Base-by-base conservation (phyloP, 2,113 vertebrate genomes). In the Megaleporinus macrocephalus region DNA sequence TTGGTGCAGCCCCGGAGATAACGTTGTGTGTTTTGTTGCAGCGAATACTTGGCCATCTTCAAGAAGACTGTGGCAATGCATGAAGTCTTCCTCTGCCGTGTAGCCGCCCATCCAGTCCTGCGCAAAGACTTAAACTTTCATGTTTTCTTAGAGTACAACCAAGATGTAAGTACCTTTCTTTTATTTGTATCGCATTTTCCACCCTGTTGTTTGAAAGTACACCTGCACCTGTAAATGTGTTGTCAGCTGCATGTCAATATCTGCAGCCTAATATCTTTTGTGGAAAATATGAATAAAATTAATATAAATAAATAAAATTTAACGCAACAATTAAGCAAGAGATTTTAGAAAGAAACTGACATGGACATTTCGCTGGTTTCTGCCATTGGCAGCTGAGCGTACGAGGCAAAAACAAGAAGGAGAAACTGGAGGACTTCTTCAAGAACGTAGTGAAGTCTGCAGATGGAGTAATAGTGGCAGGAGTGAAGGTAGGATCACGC, bases 51-150 rank as follows among this genome's bases (percentile, higher is more conserved):
- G 94, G 98, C 98, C 88, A 99, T 99, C 94, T 99, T 99, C 86
- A 99, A 99, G 95, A 99, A 99, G 93, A 99, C 98, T 0, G 98
- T 99, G 76, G 98, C 97, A 71, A 99, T 99, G 97, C 98, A 99
- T 87, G 98, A 99, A 91, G 98, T 99, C 18, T 99, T 99, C 90
- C 94, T 99, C 81, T 99, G 98, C 89, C 97, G 97, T 0, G 97
- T 99, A 83, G 97, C 98, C 61, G 98, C 97, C 53, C 98, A 99
- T 91, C 98, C 98, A 51, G 95, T 98, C 91, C 95, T 99, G 88
- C 95, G 98, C 90, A 99, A 97, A 91, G 97, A 99, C 93, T 93
- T 98, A 90, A 99, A 99, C 94, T 99, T 99, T 88, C 98, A 99
- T 83, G 97, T 99, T 70, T 99, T 99, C 92, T 94, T 99, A 93